These are phyloP conservation scores for Charaxes varanes DNA, from an alignment of 1,140 invertebrate genomes.

Conservation along the genomic window DNA sequence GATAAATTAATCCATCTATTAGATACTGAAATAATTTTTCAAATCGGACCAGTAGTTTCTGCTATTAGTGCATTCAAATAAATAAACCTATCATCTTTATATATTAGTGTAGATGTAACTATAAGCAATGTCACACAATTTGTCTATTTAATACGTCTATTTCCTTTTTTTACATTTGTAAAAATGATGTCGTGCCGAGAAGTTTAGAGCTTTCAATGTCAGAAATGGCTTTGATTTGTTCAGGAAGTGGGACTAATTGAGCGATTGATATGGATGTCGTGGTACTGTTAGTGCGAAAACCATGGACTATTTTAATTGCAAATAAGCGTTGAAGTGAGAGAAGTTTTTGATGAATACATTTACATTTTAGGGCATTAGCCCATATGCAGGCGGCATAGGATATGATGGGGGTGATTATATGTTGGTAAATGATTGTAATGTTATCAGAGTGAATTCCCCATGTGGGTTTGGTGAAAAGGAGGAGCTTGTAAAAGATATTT, in stretches of 20 bases:
- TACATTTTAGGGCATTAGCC: neutral
- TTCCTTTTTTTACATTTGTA: too few species aligned
- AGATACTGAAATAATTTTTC: too few species aligned
- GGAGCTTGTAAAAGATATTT: conserved; percentile 12
- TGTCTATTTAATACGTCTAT: too few species aligned
- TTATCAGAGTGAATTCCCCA: conserved; percentile 22
- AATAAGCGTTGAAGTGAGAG: neutral
- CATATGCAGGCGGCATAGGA: conserved; percentile 19
- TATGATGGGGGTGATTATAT: conserved; percentile 20
- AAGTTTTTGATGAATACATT: neutral
- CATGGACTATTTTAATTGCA: neutral
- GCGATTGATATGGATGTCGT: neutral
- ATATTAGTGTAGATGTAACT: too few species aligned
- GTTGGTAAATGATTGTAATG: conserved; percentile 12
- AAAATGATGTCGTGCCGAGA: too few species aligned
- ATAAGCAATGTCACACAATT: too few species aligned
- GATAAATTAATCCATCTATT: too few species aligned
- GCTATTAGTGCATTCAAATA: too few species aligned
- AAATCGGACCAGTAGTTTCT: too few species aligned
- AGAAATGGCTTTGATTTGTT: neutral
- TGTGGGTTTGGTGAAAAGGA: conserved; percentile 10
- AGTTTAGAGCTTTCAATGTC: neutral
- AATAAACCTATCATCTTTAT: too few species aligned
- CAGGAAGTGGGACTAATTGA: neutral
- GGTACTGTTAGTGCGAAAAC: neutral